phyloP scores from a whole-genome alignment of 92 coral and sea anemone species.

The Epizoanthus stellaris region DNA sequence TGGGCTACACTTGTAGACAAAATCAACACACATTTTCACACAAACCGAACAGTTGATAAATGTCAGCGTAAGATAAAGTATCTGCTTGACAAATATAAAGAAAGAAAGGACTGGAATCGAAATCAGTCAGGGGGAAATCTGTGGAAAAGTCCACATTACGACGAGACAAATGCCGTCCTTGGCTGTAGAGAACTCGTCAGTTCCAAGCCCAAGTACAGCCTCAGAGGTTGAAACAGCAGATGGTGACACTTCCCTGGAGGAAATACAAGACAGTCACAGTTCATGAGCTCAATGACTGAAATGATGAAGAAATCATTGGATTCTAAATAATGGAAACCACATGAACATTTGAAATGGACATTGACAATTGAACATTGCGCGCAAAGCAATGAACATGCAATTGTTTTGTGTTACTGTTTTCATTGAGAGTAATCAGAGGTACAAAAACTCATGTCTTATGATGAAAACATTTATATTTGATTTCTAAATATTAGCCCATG shows the following conservation, averaged over 20 bases:
- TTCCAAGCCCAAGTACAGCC: background rate
- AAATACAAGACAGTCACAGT: constrained; percentile 8
- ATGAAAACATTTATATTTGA: too few species aligned
- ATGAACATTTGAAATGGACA: background rate
- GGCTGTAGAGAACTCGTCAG: constrained; percentile 47
- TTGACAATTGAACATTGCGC: constrained; percentile 3
- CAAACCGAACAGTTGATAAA: constrained; percentile 30
- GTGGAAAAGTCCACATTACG: constrained; percentile 60
- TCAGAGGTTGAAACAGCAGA: background rate
- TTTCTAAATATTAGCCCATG: too few species aligned
- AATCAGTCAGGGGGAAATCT: constrained; percentile 62
- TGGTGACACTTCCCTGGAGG: background rate
- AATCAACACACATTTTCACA: background rate
- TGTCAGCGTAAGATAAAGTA: constrained; percentile 50
- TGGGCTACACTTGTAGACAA: background rate
- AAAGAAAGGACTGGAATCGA: constrained; percentile 61
- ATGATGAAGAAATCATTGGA: background rate
- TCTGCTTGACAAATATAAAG: constrained; percentile 56
- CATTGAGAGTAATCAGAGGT: too few species aligned
- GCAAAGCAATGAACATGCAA: background rate
- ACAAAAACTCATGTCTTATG: too few species aligned
- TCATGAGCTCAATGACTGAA: constrained; percentile 2
- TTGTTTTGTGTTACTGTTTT: background rate
- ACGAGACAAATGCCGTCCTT: constrained; percentile 56
- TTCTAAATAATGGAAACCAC: background rate